phyloP scores from a whole-genome alignment of 2,113 vertebrate species.

The Amphilophus citrinellus region DNA sequence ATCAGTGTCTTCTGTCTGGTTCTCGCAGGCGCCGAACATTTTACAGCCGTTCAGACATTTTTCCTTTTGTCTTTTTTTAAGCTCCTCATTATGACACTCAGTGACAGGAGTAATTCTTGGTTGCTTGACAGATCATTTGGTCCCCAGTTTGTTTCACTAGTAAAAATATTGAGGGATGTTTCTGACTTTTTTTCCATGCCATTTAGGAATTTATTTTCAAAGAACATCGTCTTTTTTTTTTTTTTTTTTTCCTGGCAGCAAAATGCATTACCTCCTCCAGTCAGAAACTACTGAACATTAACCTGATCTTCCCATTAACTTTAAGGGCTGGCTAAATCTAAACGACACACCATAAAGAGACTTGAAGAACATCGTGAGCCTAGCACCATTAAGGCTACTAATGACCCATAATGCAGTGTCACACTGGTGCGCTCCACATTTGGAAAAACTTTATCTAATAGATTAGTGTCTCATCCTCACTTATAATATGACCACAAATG shows the following conservation, averaged over 20 bases:
- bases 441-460: not conserved
- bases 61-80: not conserved
- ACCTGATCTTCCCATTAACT: not conserved
- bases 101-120: not conserved
- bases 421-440: not conserved
- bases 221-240: too few species aligned
- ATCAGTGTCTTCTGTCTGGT: not conserved
- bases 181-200: not conserved
- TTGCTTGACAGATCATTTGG: not conserved
- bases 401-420: constrained; percentile 13
- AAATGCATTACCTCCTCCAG: not conserved
- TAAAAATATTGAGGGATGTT: not conserved
- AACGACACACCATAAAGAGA: constrained; percentile 20
- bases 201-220: not conserved
- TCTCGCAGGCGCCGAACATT: not conserved
- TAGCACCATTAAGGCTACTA: constrained; percentile 6
- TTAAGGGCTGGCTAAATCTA: constrained; percentile 17
- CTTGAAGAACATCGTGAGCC: constrained; percentile 17
- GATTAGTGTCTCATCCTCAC: not conserved
- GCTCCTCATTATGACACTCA: not conserved
- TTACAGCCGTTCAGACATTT: not conserved
- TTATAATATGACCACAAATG: not conserved
- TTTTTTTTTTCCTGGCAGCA: not conserved
- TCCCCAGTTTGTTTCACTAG: constrained; percentile 2
- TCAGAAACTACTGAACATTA: constrained; percentile 11